Conservation (phyloP, 1,140 invertebrate species). For the Bactericera cockerelli region DNA sequence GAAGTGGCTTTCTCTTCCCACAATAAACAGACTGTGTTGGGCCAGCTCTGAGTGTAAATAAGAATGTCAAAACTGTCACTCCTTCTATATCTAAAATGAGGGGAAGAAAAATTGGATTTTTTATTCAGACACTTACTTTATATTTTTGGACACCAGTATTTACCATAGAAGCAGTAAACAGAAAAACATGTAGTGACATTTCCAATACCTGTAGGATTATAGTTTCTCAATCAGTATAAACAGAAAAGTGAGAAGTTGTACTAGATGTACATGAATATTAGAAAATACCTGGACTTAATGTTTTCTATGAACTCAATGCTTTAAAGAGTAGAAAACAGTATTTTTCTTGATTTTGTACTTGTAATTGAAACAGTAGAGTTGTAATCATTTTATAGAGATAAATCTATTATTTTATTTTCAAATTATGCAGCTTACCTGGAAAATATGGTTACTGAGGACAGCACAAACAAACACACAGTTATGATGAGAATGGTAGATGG, state of each 20-base stretch:
- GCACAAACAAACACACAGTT: not conserved
- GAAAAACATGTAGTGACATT: too few relatives aligned
- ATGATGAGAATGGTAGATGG: not conserved
- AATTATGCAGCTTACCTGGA: too few relatives aligned
- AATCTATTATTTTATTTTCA: not conserved
- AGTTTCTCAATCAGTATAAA: conserved; percentile 1
- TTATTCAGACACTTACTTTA: not conserved
- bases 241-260: not conserved
- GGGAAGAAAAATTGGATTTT: not conserved
- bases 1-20: conserved; percentile 39
- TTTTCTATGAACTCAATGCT: not conserved
- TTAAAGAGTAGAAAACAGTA: too few relatives aligned
- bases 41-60: conserved; percentile 69
- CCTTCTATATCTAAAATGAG: not conserved
- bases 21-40: conserved; percentile 50
- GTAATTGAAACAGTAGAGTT: not conserved
- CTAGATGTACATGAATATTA: not conserved
- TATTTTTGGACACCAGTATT: too few relatives aligned
- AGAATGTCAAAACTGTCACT: conserved; percentile 47
- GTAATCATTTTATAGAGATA: not conserved
- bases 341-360: not conserved
- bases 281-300: not conserved
- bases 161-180: too few relatives aligned
- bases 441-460: not conserved
- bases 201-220: not conserved